Evolutionary conservation across 2,797 vertebrate species (phyloP).

Genomic region (Tolypeutes matacus): DNA sequence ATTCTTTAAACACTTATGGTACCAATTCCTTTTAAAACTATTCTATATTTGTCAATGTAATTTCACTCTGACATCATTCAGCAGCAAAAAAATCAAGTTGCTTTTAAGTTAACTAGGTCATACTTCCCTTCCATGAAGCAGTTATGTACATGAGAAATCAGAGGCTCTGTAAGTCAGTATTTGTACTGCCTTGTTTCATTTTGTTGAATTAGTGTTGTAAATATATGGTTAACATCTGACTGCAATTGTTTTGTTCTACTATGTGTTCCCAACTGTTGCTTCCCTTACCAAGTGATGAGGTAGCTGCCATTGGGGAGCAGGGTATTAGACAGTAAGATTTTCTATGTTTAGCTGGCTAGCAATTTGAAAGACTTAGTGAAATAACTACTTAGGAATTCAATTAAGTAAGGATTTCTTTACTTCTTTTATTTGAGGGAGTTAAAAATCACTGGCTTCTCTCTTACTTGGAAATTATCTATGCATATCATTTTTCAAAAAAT

Average conservation of each 20-base stretch:
- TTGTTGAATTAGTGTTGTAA: conserved; percentile 16
- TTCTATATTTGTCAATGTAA: background rate
- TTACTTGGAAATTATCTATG: background rate
- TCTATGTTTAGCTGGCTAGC: conserved; percentile 16
- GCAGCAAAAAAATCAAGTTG: conserved; percentile 33
- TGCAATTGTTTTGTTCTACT: too few relatives aligned
- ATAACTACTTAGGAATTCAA: conserved; percentile 6
- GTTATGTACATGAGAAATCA: background rate
- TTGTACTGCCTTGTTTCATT: background rate
- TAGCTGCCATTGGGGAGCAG: background rate
- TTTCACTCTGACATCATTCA: conserved; percentile 14
- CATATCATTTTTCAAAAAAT: background rate
- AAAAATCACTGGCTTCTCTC: conserved; percentile 42
- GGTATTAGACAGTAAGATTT: background rate
- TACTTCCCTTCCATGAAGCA: background rate
- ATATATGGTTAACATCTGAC: background rate
- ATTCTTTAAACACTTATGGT: background rate
- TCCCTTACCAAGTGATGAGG: background rate
- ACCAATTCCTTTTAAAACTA: conserved; percentile 8
- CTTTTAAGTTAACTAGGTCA: conserved; percentile 47
- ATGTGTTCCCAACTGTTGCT: too few relatives aligned
- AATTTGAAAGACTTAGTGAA: conserved; percentile 46
- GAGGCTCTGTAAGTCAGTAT: background rate
- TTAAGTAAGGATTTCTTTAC: background rate
- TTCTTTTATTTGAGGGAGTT: background rate